Conservation (phyloP, 2,113 vertebrate species). For the Triplophysa dalaica region DNA sequence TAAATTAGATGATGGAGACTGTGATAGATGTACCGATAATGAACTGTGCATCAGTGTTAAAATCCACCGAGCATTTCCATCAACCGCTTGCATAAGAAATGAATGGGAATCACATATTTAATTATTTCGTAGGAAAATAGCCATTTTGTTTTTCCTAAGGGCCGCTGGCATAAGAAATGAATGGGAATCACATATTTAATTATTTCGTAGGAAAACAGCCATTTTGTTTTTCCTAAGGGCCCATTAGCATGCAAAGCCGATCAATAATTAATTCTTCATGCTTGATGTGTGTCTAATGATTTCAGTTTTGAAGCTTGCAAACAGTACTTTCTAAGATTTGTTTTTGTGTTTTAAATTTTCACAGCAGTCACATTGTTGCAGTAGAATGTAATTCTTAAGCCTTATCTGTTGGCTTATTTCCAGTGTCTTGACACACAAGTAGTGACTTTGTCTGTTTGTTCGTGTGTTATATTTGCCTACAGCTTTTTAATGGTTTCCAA, state of each 20-base stretch:
- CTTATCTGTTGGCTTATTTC: background rate
- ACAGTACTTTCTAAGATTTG: background rate
- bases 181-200: background rate
- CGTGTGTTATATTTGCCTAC: background rate
- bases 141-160: background rate
- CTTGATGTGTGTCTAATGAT: background rate
- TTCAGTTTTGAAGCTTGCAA: background rate
- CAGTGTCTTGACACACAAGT: background rate
- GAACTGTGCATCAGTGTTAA: background rate
- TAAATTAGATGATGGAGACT: background rate
- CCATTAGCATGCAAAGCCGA: background rate
- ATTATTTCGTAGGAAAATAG: too few relatives aligned
- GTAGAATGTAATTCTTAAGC: slow-evolving; percentile 10
- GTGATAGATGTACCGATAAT: background rate
- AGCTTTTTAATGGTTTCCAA: background rate
- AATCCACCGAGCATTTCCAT: background rate
- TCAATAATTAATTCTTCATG: background rate
- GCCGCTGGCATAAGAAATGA: background rate
- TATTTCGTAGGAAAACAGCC: too few relatives aligned
- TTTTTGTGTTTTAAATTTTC: background rate
- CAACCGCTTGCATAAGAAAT: background rate
- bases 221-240: background rate
- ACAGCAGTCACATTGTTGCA: background rate
- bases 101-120: background rate
- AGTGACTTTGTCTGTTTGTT: background rate